phyloP scores from a whole-genome alignment of 2,113 vertebrate species.

The Phocoena sinus region DNA sequence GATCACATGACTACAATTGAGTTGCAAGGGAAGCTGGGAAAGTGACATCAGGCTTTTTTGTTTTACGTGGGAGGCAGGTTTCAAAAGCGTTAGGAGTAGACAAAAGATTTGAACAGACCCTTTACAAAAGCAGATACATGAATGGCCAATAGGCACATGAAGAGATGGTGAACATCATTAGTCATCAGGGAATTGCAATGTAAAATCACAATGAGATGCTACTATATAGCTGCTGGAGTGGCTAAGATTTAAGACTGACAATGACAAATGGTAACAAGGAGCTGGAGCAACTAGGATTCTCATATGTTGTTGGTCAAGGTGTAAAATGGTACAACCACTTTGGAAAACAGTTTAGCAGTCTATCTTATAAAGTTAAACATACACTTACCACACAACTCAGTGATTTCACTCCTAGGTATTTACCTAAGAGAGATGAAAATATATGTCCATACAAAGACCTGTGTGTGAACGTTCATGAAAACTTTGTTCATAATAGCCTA shows the following conservation, averaged over 20 bases:
- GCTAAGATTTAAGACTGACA: neutral
- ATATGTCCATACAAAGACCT: neutral
- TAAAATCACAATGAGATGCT: neutral
- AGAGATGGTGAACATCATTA: neutral
- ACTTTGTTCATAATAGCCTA: neutral
- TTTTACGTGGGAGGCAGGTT: neutral
- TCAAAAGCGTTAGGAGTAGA: neutral
- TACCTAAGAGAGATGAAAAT: neutral
- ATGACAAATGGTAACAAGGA: neutral
- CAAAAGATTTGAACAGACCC: neutral
- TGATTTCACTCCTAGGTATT: neutral
- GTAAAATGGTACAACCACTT: neutral
- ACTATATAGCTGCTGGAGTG: neutral
- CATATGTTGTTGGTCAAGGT: fast-evolving
- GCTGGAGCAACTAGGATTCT: neutral
- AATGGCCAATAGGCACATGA: neutral
- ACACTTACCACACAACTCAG: neutral
- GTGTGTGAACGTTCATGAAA: neutral
- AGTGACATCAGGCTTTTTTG: neutral
- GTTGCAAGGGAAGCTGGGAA: neutral
- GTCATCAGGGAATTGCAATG: neutral
- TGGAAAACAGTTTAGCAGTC: neutral
- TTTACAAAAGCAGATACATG: neutral
- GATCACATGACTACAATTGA: neutral
- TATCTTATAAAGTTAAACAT: neutral